Evolutionary conservation across 2,797 vertebrate genomes (phyloP).

Genomic region (Coluber constrictor): DNA sequence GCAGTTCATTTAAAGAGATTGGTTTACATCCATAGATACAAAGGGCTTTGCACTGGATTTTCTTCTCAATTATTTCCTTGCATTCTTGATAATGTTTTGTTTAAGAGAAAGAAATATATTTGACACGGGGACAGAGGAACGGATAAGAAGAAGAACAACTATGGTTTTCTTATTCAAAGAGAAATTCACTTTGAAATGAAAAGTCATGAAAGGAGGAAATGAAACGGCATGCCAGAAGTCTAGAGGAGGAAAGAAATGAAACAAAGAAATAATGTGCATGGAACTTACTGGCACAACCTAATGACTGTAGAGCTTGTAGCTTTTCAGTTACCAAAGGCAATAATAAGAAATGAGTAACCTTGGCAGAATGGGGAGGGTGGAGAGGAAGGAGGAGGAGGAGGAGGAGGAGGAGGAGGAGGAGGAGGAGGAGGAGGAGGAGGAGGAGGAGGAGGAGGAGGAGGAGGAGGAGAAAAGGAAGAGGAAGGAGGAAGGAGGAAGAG

Average conservation of each 20-base stretch:
- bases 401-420: too few species aligned
- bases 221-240: slow-evolving; percentile 42
- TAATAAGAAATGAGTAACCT: slow-evolving; percentile 58
- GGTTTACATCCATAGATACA: not conserved
- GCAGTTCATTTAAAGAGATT: not conserved
- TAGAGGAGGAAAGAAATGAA: slow-evolving; percentile 32
- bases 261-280: slow-evolving; percentile 56
- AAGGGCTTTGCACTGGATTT: not conserved
- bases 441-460: too few species aligned
- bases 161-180: slow-evolving; percentile 45
- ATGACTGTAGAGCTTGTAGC: slow-evolving; percentile 64
- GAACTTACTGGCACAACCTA: slow-evolving; percentile 65
- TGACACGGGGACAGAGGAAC: slow-evolving; percentile 12
- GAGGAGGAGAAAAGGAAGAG: too few species aligned
- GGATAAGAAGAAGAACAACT: slow-evolving; percentile 39
- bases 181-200: slow-evolving; percentile 53
- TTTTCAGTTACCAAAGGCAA: slow-evolving; percentile 67
- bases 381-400: not conserved
- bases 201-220: slow-evolving; percentile 33
- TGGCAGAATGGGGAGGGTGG: slow-evolving; percentile 42
- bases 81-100: slow-evolving; percentile 44
- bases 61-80: not conserved
- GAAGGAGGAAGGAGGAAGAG: too few species aligned
- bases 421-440: rapidly evolving
- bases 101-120: slow-evolving; percentile 36